A percentile compares a stretch with the other conserved stretches of the same genome.
These are phyloP conservation scores for Pseudotriccus pelzelni DNA, from an alignment of 2,797 vertebrate species.

Conservation along the genomic window DNA sequence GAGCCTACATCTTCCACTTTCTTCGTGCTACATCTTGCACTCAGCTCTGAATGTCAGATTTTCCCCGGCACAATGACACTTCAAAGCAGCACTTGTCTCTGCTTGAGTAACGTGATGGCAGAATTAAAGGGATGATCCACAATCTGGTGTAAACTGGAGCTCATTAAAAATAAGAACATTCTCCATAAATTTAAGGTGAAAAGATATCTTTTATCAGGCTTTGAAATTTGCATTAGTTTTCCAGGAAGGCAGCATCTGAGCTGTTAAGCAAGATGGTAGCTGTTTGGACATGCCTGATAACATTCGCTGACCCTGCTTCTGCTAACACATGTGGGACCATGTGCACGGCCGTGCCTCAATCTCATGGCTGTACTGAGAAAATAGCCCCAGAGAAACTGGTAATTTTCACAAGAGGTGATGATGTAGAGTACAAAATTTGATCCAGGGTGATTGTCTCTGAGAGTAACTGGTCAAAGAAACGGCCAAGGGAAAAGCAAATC, in stretches of 20 bases:
- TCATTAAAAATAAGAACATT: constrained; percentile 66
- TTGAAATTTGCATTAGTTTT: constrained; percentile 62
- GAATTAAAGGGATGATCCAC: constrained; percentile 57
- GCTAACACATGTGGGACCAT: constrained; percentile 30
- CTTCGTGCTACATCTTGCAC: constrained; percentile 40
- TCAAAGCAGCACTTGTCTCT: constrained; percentile 64
- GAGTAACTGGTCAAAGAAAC: background rate
- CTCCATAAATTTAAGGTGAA: constrained; percentile 56
- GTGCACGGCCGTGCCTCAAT: background rate
- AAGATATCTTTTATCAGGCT: constrained; percentile 57
- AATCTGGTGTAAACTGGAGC: constrained; percentile 63
- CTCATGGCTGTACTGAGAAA: background rate
- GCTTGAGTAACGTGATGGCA: constrained; percentile 55
- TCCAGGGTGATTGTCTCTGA: background rate
- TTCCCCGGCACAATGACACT: constrained; percentile 59
- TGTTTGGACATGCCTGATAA: constrained; percentile 43
- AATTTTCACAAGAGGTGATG: background rate
- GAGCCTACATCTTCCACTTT: constrained; percentile 26
- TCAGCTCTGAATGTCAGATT: constrained; percentile 38
- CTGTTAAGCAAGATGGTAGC: constrained; percentile 46
- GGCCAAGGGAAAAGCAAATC: background rate
- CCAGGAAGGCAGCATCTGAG: constrained; percentile 56
- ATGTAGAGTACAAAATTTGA: background rate
- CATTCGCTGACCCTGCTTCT: constrained; percentile 21
- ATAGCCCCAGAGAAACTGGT: background rate